Conservation (phyloP, 2,888 invertebrate genomes). For the Phoenoteleia sp. region DNA sequence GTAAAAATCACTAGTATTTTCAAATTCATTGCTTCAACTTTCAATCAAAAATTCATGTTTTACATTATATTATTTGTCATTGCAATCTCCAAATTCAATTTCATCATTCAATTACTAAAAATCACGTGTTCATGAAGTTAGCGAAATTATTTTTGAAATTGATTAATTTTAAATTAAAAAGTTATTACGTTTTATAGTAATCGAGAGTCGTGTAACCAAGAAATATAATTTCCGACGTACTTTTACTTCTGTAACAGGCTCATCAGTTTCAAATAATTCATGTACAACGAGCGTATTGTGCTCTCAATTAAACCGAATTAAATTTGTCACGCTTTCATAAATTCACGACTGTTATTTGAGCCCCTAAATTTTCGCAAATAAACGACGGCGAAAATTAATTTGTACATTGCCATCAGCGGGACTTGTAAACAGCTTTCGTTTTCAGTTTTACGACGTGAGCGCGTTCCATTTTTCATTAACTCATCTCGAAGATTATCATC, state of each 20-base stretch:
- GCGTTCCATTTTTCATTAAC: conserved; percentile 51
- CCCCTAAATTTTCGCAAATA: conserved; percentile 8
- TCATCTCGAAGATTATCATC: conserved; percentile 64
- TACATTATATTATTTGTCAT: too few relatives aligned
- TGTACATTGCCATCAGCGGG: not conserved
- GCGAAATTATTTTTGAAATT: too few relatives aligned
- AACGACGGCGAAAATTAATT: conserved; percentile 36
- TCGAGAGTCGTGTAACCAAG: too few relatives aligned
- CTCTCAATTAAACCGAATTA: conserved; percentile 16
- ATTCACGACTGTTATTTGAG: conserved; percentile 6
- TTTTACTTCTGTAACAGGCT: conserved; percentile 1
- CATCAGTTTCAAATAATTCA: conserved; percentile 35
- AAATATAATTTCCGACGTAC: too few relatives aligned
- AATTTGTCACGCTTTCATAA: conserved; percentile 42
- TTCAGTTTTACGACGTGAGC: conserved; percentile 25
- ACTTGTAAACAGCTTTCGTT: conserved; percentile 28
- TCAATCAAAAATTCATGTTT: too few relatives aligned
- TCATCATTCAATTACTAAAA: too few relatives aligned
- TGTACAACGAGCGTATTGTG: conserved; percentile 7
- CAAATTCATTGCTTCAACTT: too few relatives aligned
- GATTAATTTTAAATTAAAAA: too few relatives aligned
- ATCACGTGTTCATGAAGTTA: too few relatives aligned
- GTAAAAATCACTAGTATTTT: too few relatives aligned
- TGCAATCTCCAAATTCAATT: too few relatives aligned
- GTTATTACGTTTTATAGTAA: too few relatives aligned